Evolutionary conservation across 2,797 vertebrate species (phyloP).

Genomic region (Micropoecilia bifurca): DNA sequence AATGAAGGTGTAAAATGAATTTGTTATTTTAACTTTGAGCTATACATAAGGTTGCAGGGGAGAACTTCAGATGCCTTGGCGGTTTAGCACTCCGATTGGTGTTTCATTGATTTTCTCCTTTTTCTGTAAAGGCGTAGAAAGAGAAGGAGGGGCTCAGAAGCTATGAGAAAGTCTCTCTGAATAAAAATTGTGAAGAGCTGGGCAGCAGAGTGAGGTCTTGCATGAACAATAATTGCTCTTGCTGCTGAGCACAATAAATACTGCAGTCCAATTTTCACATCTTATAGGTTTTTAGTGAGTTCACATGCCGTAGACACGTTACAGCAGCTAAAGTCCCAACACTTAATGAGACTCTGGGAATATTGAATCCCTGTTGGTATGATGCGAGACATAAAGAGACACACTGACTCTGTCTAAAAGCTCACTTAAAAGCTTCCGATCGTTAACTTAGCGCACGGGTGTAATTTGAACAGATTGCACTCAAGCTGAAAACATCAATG

Average conservation of each 20-base stretch:
- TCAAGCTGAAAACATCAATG: slow-evolving; percentile 36
- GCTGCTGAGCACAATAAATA: slow-evolving; percentile 61
- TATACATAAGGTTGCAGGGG: slow-evolving; percentile 69
- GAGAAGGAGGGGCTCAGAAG: slow-evolving; percentile 58
- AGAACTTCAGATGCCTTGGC: slow-evolving; percentile 65
- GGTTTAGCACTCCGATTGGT: slow-evolving; percentile 70
- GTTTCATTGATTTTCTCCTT: slow-evolving; percentile 76
- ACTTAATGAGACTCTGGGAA: slow-evolving; percentile 71
- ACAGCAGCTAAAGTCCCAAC: slow-evolving; percentile 66
- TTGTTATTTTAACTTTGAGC: slow-evolving; percentile 65
- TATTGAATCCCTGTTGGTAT: slow-evolving; percentile 73
- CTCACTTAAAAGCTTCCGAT: slow-evolving; percentile 73
- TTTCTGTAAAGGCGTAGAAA: slow-evolving; percentile 65
- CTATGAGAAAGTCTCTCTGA: slow-evolving; percentile 71
- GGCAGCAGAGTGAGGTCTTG: slow-evolving; percentile 72
- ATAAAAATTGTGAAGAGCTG: slow-evolving; percentile 73
- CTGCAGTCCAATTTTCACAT: slow-evolving; percentile 60
- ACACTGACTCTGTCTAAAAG: slow-evolving; percentile 67
- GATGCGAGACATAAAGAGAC: slow-evolving; percentile 65
- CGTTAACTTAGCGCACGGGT: slow-evolving; percentile 39
- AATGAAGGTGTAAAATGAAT: slow-evolving; percentile 47
- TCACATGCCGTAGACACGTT: slow-evolving; percentile 70
- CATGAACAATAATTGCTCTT: slow-evolving; percentile 72
- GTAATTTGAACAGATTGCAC: slow-evolving; percentile 44
- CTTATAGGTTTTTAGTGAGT: slow-evolving; percentile 59